Evolutionary conservation across 2,797 vertebrate species (phyloP), one percentile per base, ranked within the genome.

Genomic region (Gobionotothen gibberifrons): DNA sequence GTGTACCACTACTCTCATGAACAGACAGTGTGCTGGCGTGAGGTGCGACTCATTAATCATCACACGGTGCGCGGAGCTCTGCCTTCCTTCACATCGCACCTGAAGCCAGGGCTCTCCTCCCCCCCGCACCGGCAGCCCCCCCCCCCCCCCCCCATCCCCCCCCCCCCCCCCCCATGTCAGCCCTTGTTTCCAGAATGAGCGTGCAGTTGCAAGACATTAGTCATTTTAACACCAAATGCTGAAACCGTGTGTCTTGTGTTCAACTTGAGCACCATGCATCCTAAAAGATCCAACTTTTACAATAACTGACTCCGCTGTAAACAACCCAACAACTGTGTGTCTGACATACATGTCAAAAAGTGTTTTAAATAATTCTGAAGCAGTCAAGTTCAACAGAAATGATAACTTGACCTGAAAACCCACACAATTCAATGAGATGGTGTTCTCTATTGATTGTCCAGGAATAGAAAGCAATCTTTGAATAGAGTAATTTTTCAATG

Each of bases 11-110:
- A 42, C 48, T 53, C 68, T 74, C 22, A 10, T 32, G 53, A 75
- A 68, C 56, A 69, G 76, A 78, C 57, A 40, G 53, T 56, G 69
- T 16, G 58, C 70, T 84, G 84, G 79, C 75, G 72, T 32, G 54
- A 74, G 42, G 69, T 48, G 62, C 26, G 56, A 63, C 72, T 87
- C 83, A 82, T 87, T 87, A 79, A 88, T 87, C 87, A 83, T 75
- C 72, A 58, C 72, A 59, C 39, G 65, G 61, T 74, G 67, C 17
- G 36, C 51, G 65, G 42, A 65, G 67, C 65, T 72, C 62, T 44
- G 43, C 48, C 40, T 21, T 36, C 74, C 63, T 65, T 36, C 57
- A 63, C 71, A 58, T 62, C 13, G 11, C 70, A 74, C 81, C 69
- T 86, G 68, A 83, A 83, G 52, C 55, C 14, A 9, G 19, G 63